A percentile compares a stretch with the other conserved stretches of the same genome.
Evolutionary conservation across 2,797 vertebrate species (phyloP).

Genomic region (Steatocranus sp.): DNA sequence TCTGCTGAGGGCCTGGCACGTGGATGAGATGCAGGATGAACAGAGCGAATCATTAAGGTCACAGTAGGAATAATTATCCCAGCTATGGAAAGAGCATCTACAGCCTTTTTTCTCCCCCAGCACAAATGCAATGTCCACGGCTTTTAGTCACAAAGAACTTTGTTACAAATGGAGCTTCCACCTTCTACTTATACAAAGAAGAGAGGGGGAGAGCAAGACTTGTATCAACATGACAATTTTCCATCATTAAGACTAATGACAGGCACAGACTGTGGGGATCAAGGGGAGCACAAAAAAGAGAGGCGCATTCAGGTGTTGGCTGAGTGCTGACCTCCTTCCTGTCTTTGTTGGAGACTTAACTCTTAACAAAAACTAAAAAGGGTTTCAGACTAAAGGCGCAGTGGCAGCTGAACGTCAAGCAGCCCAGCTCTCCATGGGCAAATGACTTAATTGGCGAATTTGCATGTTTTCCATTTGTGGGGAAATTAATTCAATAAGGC

Average conservation of each 20-base stretch:
- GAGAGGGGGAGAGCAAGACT: slow-evolving; percentile 90
- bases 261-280: slow-evolving; percentile 98
- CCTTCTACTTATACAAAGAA: slow-evolving; percentile 97
- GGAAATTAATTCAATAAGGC: slow-evolving; percentile 90
- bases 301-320: slow-evolving; percentile 98
- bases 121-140: slow-evolving; percentile 99
- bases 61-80: slow-evolving; percentile 99
- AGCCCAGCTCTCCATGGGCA: slow-evolving; percentile 81
- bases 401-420: slow-evolving; percentile 93
- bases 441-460: slow-evolving; percentile 91
- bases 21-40: slow-evolving; percentile 99
- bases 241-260: slow-evolving; percentile 99
- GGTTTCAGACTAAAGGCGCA: slow-evolving; percentile 73
- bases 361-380: slow-evolving; percentile 89
- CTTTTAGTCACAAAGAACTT: slow-evolving; percentile 99
- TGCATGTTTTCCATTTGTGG: slow-evolving; percentile 90
- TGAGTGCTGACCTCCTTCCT: slow-evolving; percentile 99
- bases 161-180: slow-evolving; percentile 99
- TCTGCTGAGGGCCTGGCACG: slow-evolving; percentile 93
- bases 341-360: slow-evolving; percentile 99
- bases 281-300: slow-evolving; percentile 95
- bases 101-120: slow-evolving; percentile 94
- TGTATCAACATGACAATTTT: slow-evolving; percentile 99
- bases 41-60: slow-evolving; percentile 99
- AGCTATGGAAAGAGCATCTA: slow-evolving; percentile 99